Evolutionary conservation across 2,113 vertebrate species (phyloP).

Genomic region (Gnathochromis pfefferi): DNA sequence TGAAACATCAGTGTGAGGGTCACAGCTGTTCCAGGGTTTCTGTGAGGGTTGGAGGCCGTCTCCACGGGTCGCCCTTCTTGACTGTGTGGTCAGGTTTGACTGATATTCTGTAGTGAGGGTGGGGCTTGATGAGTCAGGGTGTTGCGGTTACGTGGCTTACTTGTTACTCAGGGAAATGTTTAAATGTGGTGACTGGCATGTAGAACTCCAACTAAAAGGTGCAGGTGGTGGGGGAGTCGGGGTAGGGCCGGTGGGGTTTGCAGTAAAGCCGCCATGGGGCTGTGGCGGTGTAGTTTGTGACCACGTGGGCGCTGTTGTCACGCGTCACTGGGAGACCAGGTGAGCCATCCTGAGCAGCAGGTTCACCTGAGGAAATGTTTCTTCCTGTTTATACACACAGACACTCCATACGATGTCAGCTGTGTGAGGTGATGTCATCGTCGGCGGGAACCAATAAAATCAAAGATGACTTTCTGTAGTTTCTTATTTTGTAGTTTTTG

Average conservation of each 20-base stretch:
- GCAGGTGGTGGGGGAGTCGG: not conserved
- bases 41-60: not conserved
- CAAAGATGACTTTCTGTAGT: not conserved
- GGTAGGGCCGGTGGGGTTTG: not conserved
- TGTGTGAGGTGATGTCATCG: not conserved
- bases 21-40: not conserved
- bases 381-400: not conserved
- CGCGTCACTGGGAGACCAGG: not conserved
- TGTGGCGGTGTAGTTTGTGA: not conserved
- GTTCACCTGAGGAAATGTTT: not conserved
- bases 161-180: not conserved
- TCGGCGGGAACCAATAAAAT: not conserved
- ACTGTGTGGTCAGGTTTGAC: not conserved
- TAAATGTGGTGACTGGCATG: not conserved
- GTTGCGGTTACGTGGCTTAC: fast-evolving
- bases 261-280: not conserved
- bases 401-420: not conserved
- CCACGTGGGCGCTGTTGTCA: not conserved
- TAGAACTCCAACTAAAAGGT: not conserved
- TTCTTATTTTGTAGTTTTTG: not conserved
- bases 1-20: not conserved
- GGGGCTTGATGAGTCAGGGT: not conserved
- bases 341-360: not conserved
- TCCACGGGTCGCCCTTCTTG: not conserved
- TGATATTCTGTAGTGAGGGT: fast-evolving